A percentile compares a stretch with the other conserved stretches of the same genome.
Conservation (phyloP, 2,888 invertebrate genomes). For the Archips xylosteana region DNA sequence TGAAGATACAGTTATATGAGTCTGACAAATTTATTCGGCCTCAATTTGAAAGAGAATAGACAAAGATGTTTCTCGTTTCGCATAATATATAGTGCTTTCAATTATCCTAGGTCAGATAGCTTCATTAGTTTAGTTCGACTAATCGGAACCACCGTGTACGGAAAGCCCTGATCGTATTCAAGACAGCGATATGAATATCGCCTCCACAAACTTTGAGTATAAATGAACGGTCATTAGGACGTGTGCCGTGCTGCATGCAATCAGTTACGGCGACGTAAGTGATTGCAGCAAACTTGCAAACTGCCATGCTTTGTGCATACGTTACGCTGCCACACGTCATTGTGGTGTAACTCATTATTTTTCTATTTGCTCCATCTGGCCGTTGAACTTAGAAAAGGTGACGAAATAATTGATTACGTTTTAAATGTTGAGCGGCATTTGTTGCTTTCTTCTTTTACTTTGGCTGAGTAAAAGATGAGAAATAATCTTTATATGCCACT, state of each 20-base stretch:
- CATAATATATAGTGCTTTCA: not conserved
- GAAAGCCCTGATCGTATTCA: conserved; percentile 24
- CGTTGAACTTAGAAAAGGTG: conserved; percentile 33
- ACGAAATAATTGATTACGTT: conserved; percentile 27
- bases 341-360: conserved; percentile 60
- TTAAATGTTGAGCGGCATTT: conserved; percentile 14
- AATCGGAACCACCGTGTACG: not conserved
- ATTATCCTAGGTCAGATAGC: conserved; percentile 9
- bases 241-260: conserved; percentile 69
- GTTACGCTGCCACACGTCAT: conserved; percentile 36
- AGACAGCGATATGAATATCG: conserved; percentile 52
- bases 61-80: not conserved
- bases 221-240: conserved; percentile 64
- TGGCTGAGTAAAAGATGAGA: not conserved
- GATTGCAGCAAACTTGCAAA: conserved; percentile 71
- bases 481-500: not conserved
- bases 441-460: conserved; percentile 12
- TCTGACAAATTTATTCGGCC: not conserved
- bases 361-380: conserved; percentile 54
- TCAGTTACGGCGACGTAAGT: conserved; percentile 68
- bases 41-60: not conserved
- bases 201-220: conserved; percentile 45
- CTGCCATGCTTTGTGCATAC: conserved; percentile 56
- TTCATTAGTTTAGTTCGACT: conserved; percentile 12
- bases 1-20: conserved; percentile 1